Evolutionary conservation across 2,888 invertebrate genomes (phyloP).

Genomic region (Quadriops clusia): DNA sequence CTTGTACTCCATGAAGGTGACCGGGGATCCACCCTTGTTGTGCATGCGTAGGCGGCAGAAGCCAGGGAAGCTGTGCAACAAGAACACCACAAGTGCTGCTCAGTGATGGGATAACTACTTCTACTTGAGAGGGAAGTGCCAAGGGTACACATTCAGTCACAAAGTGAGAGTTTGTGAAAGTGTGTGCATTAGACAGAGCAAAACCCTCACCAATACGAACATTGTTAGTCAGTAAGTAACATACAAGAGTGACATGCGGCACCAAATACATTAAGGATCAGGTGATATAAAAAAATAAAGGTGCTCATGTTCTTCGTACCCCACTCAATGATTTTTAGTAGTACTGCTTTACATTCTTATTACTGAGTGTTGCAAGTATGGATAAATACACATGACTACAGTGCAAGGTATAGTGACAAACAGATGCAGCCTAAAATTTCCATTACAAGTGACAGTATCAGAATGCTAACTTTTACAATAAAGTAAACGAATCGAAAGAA

Average conservation of each 20-base stretch:
- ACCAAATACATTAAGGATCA: constrained; percentile 19
- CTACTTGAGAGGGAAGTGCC: constrained; percentile 21
- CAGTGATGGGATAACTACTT: constrained; percentile 27
- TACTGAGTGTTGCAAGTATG: constrained; percentile 2
- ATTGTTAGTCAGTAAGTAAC: constrained; percentile 8
- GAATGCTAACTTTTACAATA: too few species aligned
- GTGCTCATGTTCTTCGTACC: constrained; percentile 24
- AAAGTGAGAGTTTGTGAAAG: background rate
- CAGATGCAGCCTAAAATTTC: constrained; percentile 12
- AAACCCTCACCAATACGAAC: constrained; percentile 22
- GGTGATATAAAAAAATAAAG: constrained; percentile 21
- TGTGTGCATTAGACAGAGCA: constrained; percentile 16
- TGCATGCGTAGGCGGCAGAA: constrained; percentile 96
- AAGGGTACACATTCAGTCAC: constrained; percentile 16
- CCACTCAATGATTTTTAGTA: constrained; percentile 3
- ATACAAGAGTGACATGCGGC: constrained; percentile 24
- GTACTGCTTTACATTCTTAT: background rate
- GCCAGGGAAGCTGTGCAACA: constrained; percentile 88
- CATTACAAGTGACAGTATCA: too few species aligned
- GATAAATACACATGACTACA: constrained; percentile 17
- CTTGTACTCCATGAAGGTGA: constrained; percentile 97
- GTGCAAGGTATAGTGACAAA: constrained; percentile 30
- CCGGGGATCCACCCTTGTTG: constrained; percentile 80
- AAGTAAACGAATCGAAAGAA: constrained; percentile 1
- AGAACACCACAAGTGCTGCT: constrained; percentile 34